phyloP scores from a whole-genome alignment of 2,888 invertebrate species.

The Harmothoe impar region DNA sequence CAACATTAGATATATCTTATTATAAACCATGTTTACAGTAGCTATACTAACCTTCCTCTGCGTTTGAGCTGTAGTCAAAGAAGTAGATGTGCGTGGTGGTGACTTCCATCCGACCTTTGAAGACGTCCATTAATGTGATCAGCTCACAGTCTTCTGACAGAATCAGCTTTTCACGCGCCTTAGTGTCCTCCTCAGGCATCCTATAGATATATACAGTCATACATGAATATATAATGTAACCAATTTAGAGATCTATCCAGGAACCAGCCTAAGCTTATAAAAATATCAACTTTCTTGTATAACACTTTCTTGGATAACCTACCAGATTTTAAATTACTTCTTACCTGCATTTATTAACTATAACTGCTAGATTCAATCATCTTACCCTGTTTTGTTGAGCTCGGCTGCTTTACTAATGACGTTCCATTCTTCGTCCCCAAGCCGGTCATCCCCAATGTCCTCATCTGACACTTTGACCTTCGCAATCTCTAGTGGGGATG shows the following conservation, averaged over 20 bases:
- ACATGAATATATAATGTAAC: too few species aligned
- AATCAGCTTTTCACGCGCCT: slow-evolving; percentile 86
- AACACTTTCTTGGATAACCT: too few species aligned
- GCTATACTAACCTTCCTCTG: slow-evolving; percentile 82
- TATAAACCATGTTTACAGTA: too few species aligned
- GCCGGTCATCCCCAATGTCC: slow-evolving; percentile 80
- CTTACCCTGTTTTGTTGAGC: slow-evolving; percentile 6
- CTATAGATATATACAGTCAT: too few species aligned
- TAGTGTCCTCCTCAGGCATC: slow-evolving; percentile 72
- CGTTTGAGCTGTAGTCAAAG: slow-evolving; percentile 86
- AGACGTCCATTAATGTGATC: slow-evolving; percentile 86
- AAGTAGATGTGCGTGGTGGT: slow-evolving; percentile 87
- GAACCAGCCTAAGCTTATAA: too few species aligned
- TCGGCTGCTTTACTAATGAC: slow-evolving; percentile 72
- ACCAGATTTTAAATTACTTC: too few species aligned
- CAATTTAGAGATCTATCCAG: too few species aligned
- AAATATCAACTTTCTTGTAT: too few species aligned
- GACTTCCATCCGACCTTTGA: slow-evolving; percentile 87
- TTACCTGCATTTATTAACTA: too few species aligned
- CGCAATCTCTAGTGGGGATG: slow-evolving; percentile 72
- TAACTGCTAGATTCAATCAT: too few species aligned
- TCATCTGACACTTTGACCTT: slow-evolving; percentile 75
- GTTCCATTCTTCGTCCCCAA: slow-evolving; percentile 83
- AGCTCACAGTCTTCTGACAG: slow-evolving; percentile 87
- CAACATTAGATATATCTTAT: too few species aligned